phyloP scores from a whole-genome alignment of 2,113 vertebrate genomes.

The Rutilus rutilus region DNA sequence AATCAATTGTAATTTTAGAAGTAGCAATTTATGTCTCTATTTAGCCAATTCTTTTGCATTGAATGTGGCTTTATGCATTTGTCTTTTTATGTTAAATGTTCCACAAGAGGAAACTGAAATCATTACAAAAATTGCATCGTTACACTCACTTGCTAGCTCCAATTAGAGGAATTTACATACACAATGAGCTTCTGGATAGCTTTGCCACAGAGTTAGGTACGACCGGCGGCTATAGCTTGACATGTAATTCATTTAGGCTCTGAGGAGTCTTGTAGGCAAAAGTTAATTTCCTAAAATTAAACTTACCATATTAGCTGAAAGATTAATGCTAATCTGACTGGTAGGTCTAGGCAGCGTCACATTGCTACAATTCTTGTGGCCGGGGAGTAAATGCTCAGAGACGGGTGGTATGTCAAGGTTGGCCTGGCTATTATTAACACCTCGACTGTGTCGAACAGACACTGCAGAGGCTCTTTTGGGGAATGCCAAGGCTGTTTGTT shows the following conservation, averaged over 20 bases:
- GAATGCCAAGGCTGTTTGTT: slow-evolving; percentile 24
- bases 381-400: slow-evolving; percentile 32
- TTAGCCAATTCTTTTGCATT: slow-evolving; percentile 55
- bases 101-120: slow-evolving; percentile 62
- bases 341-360: slow-evolving; percentile 67
- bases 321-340: slow-evolving; percentile 76
- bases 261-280: slow-evolving; percentile 73
- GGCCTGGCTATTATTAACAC: slow-evolving; percentile 61
- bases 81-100: slow-evolving; percentile 65
- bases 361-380: slow-evolving; percentile 61
- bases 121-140: slow-evolving; percentile 65
- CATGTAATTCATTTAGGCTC: slow-evolving; percentile 68
- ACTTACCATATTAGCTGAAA: slow-evolving; percentile 74
- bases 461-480: not conserved
- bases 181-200: slow-evolving; percentile 64
- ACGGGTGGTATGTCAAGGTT: not conserved
- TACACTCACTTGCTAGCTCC: slow-evolving; percentile 65
- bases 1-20: slow-evolving; percentile 53
- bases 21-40: slow-evolving; percentile 47
- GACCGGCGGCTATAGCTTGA: slow-evolving; percentile 61
- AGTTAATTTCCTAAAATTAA: slow-evolving; percentile 80
- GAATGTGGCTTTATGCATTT: slow-evolving; percentile 52
- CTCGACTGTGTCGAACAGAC: slow-evolving; percentile 23
- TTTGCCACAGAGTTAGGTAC: slow-evolving; percentile 54
- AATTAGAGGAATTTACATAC: slow-evolving; percentile 71